Evolutionary conservation across 2,113 vertebrate species (phyloP).

Genomic region (Phalacrocorax brasilianus): DNA sequence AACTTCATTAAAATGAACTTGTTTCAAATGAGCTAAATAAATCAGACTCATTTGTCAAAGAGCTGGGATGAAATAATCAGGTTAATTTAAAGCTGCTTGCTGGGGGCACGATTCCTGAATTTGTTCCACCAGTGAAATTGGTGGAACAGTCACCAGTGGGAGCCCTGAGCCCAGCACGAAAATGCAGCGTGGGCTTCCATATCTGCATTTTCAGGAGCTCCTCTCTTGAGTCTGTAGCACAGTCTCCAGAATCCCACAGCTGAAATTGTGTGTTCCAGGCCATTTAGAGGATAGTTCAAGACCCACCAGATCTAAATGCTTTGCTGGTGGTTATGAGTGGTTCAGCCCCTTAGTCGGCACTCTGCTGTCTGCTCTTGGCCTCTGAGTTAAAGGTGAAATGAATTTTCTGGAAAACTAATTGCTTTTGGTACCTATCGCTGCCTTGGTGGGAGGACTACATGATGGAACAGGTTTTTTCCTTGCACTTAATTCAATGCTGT

Average conservation of each 20-base stretch:
- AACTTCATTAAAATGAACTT: constrained; percentile 65
- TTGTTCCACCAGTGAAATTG: background rate
- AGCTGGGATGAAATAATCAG: constrained; percentile 56
- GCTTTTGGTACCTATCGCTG: background rate
- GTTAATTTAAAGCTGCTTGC: constrained; percentile 53
- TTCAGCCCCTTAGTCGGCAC: background rate
- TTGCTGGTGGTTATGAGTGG: background rate
- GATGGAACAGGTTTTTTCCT: background rate
- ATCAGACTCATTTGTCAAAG: constrained; percentile 59
- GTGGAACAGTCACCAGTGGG: background rate
- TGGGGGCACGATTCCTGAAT: background rate
- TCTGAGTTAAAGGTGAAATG: background rate
- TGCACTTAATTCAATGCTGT: background rate
- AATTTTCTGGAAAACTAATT: background rate
- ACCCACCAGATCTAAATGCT: background rate
- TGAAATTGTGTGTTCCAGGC: background rate
- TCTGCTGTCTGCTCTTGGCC: background rate
- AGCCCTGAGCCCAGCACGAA: background rate
- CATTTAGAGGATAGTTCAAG: background rate
- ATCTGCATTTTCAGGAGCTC: background rate
- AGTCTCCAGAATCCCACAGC: background rate
- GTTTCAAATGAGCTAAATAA: constrained; percentile 60
- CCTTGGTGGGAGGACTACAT: background rate
- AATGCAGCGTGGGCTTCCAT: background rate
- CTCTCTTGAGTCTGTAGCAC: background rate